These are phyloP conservation scores for Drosophila funebris DNA, from an alignment of 1,140 invertebrate species.

Conservation along the genomic window DNA sequence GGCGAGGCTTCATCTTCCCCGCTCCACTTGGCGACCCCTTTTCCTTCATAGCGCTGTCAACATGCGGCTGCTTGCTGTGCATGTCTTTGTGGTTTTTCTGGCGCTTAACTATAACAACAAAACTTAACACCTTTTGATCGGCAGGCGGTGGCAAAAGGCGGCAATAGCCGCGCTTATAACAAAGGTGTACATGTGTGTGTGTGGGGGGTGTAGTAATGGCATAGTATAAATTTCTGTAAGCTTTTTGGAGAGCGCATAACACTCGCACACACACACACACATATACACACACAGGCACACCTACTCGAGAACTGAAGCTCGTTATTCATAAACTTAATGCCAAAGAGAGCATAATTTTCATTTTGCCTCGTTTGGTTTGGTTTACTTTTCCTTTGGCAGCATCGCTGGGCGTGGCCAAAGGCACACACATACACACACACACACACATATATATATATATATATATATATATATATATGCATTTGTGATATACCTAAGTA, in stretches of 20 bases:
- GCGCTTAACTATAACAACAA: conserved; percentile 73
- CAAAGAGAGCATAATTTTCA: conserved; percentile 81
- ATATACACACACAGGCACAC: not conserved
- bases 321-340: conserved; percentile 81
- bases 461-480: not conserved
- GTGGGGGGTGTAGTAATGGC: conserved; percentile 62
- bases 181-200: conserved; percentile 18
- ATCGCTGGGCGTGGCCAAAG: conserved; percentile 16
- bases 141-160: conserved; percentile 51
- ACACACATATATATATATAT: not conserved
- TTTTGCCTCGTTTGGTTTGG: conserved; percentile 65
- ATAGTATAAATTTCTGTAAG: conserved; percentile 73
- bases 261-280: not conserved
- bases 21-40: not conserved
- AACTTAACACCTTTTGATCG: conserved; percentile 80
- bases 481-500: conserved; percentile 19
- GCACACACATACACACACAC: not conserved
- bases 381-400: conserved; percentile 52
- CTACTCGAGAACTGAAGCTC: conserved; percentile 40
- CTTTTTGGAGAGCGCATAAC: conserved; percentile 54
- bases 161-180: conserved; percentile 15
- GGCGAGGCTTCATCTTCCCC: not conserved
- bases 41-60: conserved; percentile 12
- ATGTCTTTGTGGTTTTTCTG: conserved; percentile 67
- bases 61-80: conserved; percentile 43